phyloP scores from a whole-genome alignment of 2,888 invertebrate genomes.

The Acanthosepion esculentum region DNA sequence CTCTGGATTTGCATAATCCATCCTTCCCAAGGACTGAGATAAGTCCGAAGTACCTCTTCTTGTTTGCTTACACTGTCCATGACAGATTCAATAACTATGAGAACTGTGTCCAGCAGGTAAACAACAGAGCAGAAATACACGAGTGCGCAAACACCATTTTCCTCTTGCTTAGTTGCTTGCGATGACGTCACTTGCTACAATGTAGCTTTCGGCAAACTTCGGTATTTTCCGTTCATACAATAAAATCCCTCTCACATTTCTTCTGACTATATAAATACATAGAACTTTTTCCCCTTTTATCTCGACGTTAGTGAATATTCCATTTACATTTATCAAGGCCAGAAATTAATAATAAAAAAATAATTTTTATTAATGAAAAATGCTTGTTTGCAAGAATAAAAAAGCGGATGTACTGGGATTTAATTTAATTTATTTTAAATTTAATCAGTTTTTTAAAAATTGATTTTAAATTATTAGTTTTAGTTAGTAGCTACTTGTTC shows the following conservation, averaged over 20 bases:
- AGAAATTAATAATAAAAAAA: too few species aligned
- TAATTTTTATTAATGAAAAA: too few species aligned
- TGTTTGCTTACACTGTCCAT: conserved; percentile 46
- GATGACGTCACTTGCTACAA: conserved; percentile 12
- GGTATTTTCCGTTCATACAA: neutral
- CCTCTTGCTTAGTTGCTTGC: neutral
- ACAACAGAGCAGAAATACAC: neutral
- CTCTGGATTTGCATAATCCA: conserved; percentile 73
- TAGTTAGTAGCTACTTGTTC: too few species aligned
- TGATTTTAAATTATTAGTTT: too few species aligned
- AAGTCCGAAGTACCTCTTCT: conserved; percentile 60
- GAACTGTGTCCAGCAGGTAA: neutral
- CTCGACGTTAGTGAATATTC: too few species aligned
- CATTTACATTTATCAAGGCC: too few species aligned
- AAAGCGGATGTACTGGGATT: too few species aligned
- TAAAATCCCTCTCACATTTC: neutral
- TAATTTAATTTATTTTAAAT: too few species aligned
- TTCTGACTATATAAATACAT: neutral
- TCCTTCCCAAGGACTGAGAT: conserved; percentile 71
- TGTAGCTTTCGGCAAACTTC: conserved; percentile 1
- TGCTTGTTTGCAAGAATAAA: too few species aligned
- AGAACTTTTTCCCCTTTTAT: too few species aligned
- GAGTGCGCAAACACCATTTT: conserved; percentile 39
- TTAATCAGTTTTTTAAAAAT: too few species aligned
- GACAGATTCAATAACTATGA: conserved; percentile 35